These are phyloP conservation scores for Drosophila fulvimacula DNA, from an alignment of 2,888 invertebrate species.

Conservation along the genomic window DNA sequence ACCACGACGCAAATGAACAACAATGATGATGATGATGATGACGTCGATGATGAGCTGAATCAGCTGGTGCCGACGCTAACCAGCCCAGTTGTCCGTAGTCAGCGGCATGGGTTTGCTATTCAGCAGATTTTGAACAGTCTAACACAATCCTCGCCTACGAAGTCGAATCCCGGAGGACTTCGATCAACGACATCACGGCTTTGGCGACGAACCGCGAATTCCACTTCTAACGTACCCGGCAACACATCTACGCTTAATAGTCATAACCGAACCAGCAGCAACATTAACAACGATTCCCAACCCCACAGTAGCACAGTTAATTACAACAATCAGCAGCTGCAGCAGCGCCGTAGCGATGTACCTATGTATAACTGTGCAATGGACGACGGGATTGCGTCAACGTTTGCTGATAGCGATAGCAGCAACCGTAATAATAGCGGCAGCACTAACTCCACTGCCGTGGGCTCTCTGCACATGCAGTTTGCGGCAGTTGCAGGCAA, in stretches of 20 bases:
- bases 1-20: slow-evolving; percentile 33
- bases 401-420: slow-evolving; percentile 41
- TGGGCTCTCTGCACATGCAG: slow-evolving; percentile 67
- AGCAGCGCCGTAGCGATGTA: slow-evolving; percentile 82
- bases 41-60: slow-evolving; percentile 66
- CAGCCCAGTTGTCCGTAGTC: slow-evolving; percentile 63
- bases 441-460: slow-evolving; percentile 54
- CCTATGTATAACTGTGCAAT: slow-evolving; percentile 84
- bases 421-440: slow-evolving; percentile 27
- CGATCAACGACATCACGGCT: slow-evolving; percentile 43
- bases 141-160: slow-evolving; percentile 61
- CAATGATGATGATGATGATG: slow-evolving; percentile 52
- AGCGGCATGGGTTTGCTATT: slow-evolving; percentile 43
- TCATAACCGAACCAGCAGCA: slow-evolving; percentile 54
- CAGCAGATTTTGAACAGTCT: slow-evolving; percentile 74
- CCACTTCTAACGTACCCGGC: slow-evolving; percentile 47
- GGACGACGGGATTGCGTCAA: slow-evolving; percentile 53
- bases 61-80: slow-evolving; percentile 72
- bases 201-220: slow-evolving; percentile 50
- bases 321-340: slow-evolving; percentile 48
- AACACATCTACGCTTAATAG: slow-evolving; percentile 67
- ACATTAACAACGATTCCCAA: slow-evolving; percentile 34
- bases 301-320: slow-evolving; percentile 39
- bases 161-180: neutral
- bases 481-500: slow-evolving; percentile 64